These are phyloP conservation scores for Scelioninae gen. 2 DNA, from an alignment of 2,888 invertebrate species.

Conservation along the genomic window DNA sequence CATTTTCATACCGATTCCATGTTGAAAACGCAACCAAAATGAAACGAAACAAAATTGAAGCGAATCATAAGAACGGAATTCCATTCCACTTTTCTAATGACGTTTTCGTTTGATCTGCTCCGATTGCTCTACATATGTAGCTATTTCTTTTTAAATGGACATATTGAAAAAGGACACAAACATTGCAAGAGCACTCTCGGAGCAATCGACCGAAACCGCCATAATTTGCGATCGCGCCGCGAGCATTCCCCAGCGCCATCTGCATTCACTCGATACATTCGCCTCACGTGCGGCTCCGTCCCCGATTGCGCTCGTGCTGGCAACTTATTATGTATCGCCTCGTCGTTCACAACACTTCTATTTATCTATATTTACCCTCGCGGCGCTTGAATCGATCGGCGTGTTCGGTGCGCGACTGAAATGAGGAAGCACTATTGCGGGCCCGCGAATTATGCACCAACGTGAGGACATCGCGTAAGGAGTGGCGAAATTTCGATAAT, in stretches of 20 bases:
- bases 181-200: no score
- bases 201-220: no score
- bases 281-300: conserved; percentile 31
- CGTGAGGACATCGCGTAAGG: conserved; percentile 66
- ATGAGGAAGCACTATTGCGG: conserved; percentile 69
- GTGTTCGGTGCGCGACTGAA: conserved; percentile 45
- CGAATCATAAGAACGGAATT: no score
- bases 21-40: no score
- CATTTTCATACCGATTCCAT: no score
- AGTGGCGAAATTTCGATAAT: conserved; percentile 66
- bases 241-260: conserved; percentile 17
- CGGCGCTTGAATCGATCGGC: conserved; percentile 52
- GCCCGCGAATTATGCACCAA: conserved; percentile 65
- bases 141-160: no score
- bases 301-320: conserved; percentile 8
- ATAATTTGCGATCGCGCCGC: no score
- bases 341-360: conserved; percentile 43
- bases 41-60: no score
- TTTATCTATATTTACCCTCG: conserved; percentile 44
- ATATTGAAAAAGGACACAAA: no score
- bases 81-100: no score
- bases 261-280: background rate
- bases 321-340: conserved; percentile 40
- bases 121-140: no score
- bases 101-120: no score